These are phyloP conservation scores for Cryptotermes secundus DNA, from an alignment of 1,140 invertebrate species.

Conservation along the genomic window DNA sequence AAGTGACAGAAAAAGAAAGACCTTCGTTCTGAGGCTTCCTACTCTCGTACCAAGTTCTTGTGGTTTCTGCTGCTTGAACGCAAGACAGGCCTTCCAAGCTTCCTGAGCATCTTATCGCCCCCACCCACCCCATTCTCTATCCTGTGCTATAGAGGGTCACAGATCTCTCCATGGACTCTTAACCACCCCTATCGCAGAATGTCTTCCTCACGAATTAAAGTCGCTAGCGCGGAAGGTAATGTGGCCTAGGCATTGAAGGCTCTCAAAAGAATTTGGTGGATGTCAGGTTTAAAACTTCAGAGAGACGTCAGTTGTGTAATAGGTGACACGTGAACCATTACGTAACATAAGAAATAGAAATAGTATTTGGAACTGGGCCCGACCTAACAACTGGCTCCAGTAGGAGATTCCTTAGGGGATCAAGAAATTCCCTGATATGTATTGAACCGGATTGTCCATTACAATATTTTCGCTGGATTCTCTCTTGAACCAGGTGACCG, in stretches of 20 bases:
- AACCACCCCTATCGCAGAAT: background rate
- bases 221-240: conserved; percentile 7
- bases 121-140: background rate
- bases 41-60: background rate
- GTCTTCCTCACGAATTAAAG: background rate
- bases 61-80: conserved; percentile 6
- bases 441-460: no score
- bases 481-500: no score
- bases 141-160: background rate
- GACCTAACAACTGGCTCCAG: no score
- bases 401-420: no score
- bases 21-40: background rate
- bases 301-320: no score
- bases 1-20: background rate
- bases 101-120: conserved; percentile 7
- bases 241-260: background rate
- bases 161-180: background rate
- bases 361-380: no score
- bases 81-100: background rate
- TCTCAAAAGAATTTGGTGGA: background rate
- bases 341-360: no score
- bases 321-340: no score
- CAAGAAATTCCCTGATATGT: no score
- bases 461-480: no score
- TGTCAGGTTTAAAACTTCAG: no score